A percentile compares a stretch with the other conserved stretches of the same genome.
These are phyloP conservation scores for Falco rusticolus DNA, from an alignment of 2,797 vertebrate genomes.

Conservation along the genomic window DNA sequence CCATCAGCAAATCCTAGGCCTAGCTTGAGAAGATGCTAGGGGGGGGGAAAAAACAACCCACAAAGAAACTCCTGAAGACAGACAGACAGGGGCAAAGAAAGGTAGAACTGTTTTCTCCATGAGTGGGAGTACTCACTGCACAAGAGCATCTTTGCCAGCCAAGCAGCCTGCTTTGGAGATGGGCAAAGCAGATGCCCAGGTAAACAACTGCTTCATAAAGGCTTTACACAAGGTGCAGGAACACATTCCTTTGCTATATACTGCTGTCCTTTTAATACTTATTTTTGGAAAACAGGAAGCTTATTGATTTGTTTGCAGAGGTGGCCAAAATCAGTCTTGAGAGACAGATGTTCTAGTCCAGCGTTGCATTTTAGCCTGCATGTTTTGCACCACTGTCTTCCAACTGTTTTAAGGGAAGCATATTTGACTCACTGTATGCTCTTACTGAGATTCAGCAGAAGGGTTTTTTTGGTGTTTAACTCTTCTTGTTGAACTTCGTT, in stretches of 20 bases:
- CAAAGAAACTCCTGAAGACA: not conserved
- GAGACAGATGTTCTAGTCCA: not conserved
- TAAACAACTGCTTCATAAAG: not conserved
- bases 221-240: not conserved
- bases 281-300: constrained; percentile 35
- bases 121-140: not conserved
- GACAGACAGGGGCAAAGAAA: not conserved
- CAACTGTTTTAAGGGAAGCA: not conserved
- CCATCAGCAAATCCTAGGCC: not conserved
- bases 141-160: not conserved
- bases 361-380: not conserved
- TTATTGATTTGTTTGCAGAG: constrained; percentile 23
- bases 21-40: not conserved
- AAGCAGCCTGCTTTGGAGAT: not conserved
- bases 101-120: not conserved
- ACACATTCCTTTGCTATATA: not conserved
- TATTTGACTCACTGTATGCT: not conserved
- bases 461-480: not conserved
- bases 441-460: not conserved
- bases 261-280: not conserved
- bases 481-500: not conserved
- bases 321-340: not conserved
- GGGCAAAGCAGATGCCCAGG: not conserved
- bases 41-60: not conserved
- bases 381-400: not conserved